These are phyloP conservation scores for Actinemys pallida DNA, from an alignment of 2,113 vertebrate species.

Conservation along the genomic window DNA sequence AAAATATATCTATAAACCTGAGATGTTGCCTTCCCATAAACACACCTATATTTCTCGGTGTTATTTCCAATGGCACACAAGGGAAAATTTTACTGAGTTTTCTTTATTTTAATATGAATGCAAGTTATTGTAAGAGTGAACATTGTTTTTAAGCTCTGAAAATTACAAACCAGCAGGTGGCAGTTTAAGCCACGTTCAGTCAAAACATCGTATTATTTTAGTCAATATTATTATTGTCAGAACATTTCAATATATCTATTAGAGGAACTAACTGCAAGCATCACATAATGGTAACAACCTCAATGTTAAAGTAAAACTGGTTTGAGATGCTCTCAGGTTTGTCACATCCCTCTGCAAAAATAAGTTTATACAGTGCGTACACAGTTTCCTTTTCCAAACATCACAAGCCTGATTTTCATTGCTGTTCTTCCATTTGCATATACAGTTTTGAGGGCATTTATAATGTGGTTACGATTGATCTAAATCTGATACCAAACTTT, in stretches of 20 bases:
- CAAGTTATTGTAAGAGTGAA: slow-evolving; percentile 49
- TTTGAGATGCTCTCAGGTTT: neutral
- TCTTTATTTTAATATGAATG: slow-evolving; percentile 61
- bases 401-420: rapidly evolving
- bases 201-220: slow-evolving; percentile 64
- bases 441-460: rapidly evolving
- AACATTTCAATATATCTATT: slow-evolving; percentile 38
- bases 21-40: neutral
- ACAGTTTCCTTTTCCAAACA: neutral
- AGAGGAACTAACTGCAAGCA: neutral
- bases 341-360: neutral
- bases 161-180: slow-evolving; percentile 76
- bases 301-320: neutral
- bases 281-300: neutral
- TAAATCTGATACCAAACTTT: rapidly evolving
- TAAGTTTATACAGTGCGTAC: rapidly evolving
- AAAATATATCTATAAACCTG: slow-evolving; percentile 3
- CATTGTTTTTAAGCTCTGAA: slow-evolving; percentile 56
- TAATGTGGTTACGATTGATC: neutral
- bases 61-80: slow-evolving; percentile 4
- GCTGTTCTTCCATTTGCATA: neutral
- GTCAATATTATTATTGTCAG: slow-evolving; percentile 39
- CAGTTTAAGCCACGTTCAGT: slow-evolving; percentile 72
- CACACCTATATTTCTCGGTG: neutral
- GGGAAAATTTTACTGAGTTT: slow-evolving; percentile 35